Percentiles rank a stretch among this genome's conserved stretches.
These are phyloP conservation scores for Platanista minor DNA, from an alignment of 2,113 vertebrate genomes.

Conservation along the genomic window DNA sequence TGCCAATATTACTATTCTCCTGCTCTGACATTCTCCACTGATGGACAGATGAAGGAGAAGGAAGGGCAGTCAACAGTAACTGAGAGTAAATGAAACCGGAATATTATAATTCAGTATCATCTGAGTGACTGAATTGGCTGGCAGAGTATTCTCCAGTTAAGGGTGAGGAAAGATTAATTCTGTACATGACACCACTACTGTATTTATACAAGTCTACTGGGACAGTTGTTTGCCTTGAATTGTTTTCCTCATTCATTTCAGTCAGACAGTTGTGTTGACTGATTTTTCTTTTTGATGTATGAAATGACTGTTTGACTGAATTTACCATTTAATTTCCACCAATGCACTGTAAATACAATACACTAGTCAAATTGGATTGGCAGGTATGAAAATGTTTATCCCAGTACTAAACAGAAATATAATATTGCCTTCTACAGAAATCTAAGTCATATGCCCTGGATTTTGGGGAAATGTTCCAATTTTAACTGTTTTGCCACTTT, in stretches of 20 bases:
- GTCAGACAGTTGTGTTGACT: constrained; percentile 31
- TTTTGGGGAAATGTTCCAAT: not conserved
- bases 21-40: constrained; percentile 49
- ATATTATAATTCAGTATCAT: constrained; percentile 59
- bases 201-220: constrained; percentile 18
- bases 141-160: constrained; percentile 30
- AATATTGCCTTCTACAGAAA: not conserved
- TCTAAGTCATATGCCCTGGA: not conserved
- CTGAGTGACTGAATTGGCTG: constrained; percentile 48
- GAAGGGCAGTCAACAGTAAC: constrained; percentile 63
- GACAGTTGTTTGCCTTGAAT: constrained; percentile 38
- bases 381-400: not conserved
- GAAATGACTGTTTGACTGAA: constrained; percentile 23
- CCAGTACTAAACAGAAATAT: not conserved
- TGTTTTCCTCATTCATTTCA: constrained; percentile 59
- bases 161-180: constrained; percentile 46
- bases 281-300: constrained; percentile 43
- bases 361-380: constrained; percentile 36
- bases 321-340: constrained; percentile 59
- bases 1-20: constrained; percentile 43
- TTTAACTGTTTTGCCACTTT: not conserved
- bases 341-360: constrained; percentile 37
- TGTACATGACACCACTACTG: not conserved
- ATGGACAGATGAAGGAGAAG: constrained; percentile 58
- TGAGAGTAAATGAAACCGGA: constrained; percentile 58